Conservation (phyloP, 1,140 invertebrate species). For the Platorchestia sp. region DNA sequence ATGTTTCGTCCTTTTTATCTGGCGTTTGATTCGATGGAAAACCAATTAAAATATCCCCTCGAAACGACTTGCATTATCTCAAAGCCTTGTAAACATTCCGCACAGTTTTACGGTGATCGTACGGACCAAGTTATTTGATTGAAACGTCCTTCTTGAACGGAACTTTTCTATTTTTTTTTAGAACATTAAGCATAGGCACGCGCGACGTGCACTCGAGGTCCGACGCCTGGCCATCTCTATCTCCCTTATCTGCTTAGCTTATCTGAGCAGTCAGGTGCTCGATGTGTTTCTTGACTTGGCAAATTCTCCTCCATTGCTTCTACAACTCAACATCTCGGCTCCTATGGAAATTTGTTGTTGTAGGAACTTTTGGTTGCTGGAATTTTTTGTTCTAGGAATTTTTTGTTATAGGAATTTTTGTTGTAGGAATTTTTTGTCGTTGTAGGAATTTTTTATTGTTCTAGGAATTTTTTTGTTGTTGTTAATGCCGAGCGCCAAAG, state of each 20-base stretch:
- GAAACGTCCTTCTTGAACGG: not conserved
- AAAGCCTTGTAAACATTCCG: not conserved
- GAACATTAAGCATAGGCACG: not conserved
- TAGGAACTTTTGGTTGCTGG: too few relatives aligned
- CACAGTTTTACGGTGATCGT: not conserved
- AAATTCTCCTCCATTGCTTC: not conserved
- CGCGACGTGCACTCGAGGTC: not conserved
- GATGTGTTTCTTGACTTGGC: not conserved
- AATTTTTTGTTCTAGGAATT: too few relatives aligned
- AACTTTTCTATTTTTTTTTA: not conserved
- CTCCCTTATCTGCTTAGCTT: conserved; percentile 6
- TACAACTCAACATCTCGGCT: not conserved
- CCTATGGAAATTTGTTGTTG: not conserved
- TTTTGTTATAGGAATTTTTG: too few relatives aligned
- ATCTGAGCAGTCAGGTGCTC: not conserved
- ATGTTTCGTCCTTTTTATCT: not conserved
- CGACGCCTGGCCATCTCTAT: not conserved
- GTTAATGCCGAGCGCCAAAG: too few relatives aligned
- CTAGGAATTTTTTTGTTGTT: too few relatives aligned
- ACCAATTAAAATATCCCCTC: not conserved
- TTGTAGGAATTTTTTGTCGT: too few relatives aligned
- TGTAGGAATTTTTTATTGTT: too few relatives aligned
- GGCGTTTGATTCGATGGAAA: not conserved
- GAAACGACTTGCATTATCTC: not conserved
- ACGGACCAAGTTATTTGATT: not conserved